Percentiles rank a stretch among this genome's conserved stretches.
Conservation (phyloP, 2,797 vertebrate genomes). For the Carapus acus region DNA sequence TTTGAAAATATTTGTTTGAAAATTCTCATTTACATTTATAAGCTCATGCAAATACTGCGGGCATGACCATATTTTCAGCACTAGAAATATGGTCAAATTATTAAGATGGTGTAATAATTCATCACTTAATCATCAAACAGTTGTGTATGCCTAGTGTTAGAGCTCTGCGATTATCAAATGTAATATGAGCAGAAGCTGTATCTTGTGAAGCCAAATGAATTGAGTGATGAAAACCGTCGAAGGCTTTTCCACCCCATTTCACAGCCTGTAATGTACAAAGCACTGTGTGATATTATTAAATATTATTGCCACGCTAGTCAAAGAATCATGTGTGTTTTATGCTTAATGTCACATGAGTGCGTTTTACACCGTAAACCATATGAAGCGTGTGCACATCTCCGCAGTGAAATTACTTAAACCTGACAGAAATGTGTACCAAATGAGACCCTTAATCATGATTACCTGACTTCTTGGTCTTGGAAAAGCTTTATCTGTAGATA, state of each 20-base stretch:
- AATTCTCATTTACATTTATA: not conserved
- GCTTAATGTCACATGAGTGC: conserved; percentile 63
- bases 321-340: conserved; percentile 62
- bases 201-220: conserved; percentile 40
- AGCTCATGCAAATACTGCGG: not conserved
- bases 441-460: conserved; percentile 68
- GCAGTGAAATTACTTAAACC: conserved; percentile 67
- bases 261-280: conserved; percentile 48
- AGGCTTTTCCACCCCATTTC: conserved; percentile 48
- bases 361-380: conserved; percentile 66
- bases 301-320: conserved; percentile 59
- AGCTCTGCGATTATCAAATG: conserved; percentile 5
- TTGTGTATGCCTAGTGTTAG: too few relatives aligned
- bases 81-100: not conserved
- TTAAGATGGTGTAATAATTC: not conserved
- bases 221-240: conserved; percentile 41
- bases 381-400: conserved; percentile 66
- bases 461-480: conserved; percentile 64
- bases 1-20: not conserved
- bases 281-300: conserved; percentile 54
- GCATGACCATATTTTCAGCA: not conserved
- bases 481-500: conserved; percentile 62
- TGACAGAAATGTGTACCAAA: conserved; percentile 65
- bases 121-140: too few relatives aligned
- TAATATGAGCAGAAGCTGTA: conserved; percentile 26